Evolutionary conservation across 1,140 invertebrate genomes (phyloP), one percentile per base, ranked within the genome.

Genomic region (Scaptomyza pallida): DNA sequence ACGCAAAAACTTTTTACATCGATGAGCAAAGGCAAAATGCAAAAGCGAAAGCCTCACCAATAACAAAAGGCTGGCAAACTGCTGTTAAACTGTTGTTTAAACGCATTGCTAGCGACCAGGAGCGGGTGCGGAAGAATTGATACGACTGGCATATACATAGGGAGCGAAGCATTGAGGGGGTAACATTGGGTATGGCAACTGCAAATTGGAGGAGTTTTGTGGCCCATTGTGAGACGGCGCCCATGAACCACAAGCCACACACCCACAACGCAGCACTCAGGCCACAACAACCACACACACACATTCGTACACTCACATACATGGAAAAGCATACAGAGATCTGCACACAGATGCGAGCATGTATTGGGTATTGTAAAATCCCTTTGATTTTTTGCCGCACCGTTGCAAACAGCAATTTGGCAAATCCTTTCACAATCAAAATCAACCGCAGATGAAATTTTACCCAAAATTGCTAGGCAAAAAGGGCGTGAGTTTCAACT

Each of bases 391-490:
- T 86, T 88, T 86, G 82, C 82, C 81, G 81, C 81, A 86, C 75
- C 72, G 72, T 69, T 82, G 88, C 78, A 77, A 85, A 75, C 82
- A 90, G 82, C 88, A 90, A 90, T 90, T 90, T 90, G 82, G 78
- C 73, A 90, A 90, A 90, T 90, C 88, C 88, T 90, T 90, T 90
- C 88, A 90, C 88, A 90, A 90, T 90, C 88, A 90, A 90, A 90
- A 90, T 90, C 88, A 90, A 90, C 88, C 88, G 72, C 88, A 90
- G 88, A 88, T 82, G 81, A 86, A 86, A 86, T 86, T 88, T 88
- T 77, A 70, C 67, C 78, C 72, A 73, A 85, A 76, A 80, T 72
- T 73, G 74, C 47, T 59, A 63, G 69, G 72, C 60, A 57, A 83
- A 81, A 47, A 12, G 26, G 26, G 61, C 51, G 62, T 40, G 71